Conservation (phyloP, 2,797 vertebrate genomes). For the Pseudochaenichthys georgianus region DNA sequence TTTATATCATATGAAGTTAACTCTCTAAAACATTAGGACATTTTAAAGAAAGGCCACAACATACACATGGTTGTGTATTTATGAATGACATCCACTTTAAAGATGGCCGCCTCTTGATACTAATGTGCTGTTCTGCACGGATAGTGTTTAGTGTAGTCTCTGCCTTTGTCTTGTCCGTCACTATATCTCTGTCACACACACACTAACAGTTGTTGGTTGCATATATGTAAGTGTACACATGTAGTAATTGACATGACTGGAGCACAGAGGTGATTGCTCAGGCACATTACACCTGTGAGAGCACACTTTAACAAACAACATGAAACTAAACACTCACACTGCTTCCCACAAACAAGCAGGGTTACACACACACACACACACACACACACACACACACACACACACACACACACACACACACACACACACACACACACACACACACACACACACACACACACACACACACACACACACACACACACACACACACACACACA, state of each 20-base stretch:
- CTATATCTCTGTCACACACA: no score
- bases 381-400: constrained; percentile 25
- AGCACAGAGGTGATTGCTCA: background rate
- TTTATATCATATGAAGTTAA: background rate
- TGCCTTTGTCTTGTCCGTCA: background rate
- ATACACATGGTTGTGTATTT: constrained; percentile 38
- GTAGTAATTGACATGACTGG: constrained; percentile 16
- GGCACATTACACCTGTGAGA: constrained; percentile 41
- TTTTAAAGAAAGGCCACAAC: background rate
- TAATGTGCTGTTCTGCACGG: background rate
- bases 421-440: constrained; percentile 40
- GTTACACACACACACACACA: constrained; percentile 31
- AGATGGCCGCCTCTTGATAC: background rate
- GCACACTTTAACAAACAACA: constrained; percentile 42
- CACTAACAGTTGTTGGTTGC: background rate
- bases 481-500: constrained; percentile 27
- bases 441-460: constrained; percentile 3
- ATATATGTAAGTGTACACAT: constrained; percentile 1
- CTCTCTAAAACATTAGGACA: background rate
- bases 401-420: constrained; percentile 23
- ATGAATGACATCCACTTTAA: background rate
- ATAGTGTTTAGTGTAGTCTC: background rate
- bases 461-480: background rate
- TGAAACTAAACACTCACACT: constrained; percentile 49
- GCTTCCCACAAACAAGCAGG: constrained; percentile 46